Conservation (phyloP, 2,113 vertebrate genomes). For the Channa maculata region DNA sequence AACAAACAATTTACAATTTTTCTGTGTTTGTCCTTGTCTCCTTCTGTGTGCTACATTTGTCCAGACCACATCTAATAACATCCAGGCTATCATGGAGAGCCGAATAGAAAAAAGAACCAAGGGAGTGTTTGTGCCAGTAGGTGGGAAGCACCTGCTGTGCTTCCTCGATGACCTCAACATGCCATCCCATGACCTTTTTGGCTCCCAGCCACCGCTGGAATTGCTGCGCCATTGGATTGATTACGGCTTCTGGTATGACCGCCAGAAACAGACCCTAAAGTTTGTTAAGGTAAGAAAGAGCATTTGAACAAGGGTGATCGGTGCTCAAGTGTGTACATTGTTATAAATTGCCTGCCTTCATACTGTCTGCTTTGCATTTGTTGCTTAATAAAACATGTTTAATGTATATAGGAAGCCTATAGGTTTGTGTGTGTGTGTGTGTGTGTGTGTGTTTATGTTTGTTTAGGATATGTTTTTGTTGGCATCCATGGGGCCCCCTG, state of each 20-base stretch:
- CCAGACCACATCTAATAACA: slow-evolving; percentile 89
- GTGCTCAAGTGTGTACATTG: not conserved
- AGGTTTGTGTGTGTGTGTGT: slow-evolving; percentile 14
- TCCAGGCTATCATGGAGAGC: slow-evolving; percentile 89
- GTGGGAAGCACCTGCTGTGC: slow-evolving; percentile 88
- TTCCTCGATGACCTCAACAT: slow-evolving; percentile 93
- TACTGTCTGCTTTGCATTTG: not conserved
- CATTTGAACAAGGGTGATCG: not conserved
- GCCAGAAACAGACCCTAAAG: slow-evolving; percentile 85
- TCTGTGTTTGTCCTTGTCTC: slow-evolving; percentile 20
- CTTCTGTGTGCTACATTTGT: slow-evolving; percentile 73
- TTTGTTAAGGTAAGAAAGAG: slow-evolving; percentile 85
- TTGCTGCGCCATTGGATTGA: slow-evolving; percentile 91
- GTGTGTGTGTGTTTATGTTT: slow-evolving; percentile 2
- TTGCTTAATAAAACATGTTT: not conserved
- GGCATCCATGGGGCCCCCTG: slow-evolving; percentile 91
- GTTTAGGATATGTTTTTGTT: slow-evolving; percentile 89
- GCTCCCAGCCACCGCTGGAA: slow-evolving; percentile 91
- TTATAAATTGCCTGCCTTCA: not conserved
- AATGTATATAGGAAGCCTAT: not conserved
- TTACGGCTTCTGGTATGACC: slow-evolving; percentile 93
- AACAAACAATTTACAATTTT: not conserved
- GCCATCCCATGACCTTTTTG: slow-evolving; percentile 88
- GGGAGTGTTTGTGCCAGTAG: slow-evolving; percentile 85
- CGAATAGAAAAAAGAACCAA: slow-evolving; percentile 90